These are phyloP conservation scores for Ecliptopera silaceata DNA, from an alignment of 2,888 invertebrate genomes.

Conservation along the genomic window DNA sequence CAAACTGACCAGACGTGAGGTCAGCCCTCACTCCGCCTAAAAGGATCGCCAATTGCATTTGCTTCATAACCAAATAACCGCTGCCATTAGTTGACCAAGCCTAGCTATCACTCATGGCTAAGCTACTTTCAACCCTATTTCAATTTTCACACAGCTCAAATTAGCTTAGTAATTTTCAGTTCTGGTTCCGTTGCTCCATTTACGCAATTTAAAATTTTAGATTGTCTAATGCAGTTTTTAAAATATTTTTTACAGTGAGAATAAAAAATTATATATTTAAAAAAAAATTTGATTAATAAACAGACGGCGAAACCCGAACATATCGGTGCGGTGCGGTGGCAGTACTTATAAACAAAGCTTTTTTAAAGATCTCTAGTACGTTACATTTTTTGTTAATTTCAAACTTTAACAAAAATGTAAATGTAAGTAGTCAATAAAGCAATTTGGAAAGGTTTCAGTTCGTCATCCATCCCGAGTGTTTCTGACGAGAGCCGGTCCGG, in stretches of 20 bases:
- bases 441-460: not conserved
- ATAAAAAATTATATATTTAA: too few species aligned
- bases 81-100: not conserved
- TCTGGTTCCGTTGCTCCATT: not conserved
- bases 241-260: too few species aligned
- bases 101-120: not conserved
- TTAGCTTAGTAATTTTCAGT: not conserved
- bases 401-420: too few species aligned
- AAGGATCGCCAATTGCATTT: constrained; percentile 1
- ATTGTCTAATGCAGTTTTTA: too few species aligned
- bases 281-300: too few species aligned
- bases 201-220: too few species aligned
- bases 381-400: too few species aligned
- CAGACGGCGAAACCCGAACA: too few species aligned
- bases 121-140: not conserved
- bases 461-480: not conserved
- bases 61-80: constrained; percentile 1
- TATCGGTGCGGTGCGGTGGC: too few species aligned
- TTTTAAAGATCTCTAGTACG: too few species aligned
- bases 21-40: not conserved
- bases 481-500: not conserved
- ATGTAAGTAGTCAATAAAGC: not conserved
- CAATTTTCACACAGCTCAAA: not conserved
- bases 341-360: too few species aligned
- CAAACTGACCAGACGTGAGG: not conserved